Evolutionary conservation across 1,140 invertebrate species (phyloP).

Genomic region (Goniozus legneri): DNA sequence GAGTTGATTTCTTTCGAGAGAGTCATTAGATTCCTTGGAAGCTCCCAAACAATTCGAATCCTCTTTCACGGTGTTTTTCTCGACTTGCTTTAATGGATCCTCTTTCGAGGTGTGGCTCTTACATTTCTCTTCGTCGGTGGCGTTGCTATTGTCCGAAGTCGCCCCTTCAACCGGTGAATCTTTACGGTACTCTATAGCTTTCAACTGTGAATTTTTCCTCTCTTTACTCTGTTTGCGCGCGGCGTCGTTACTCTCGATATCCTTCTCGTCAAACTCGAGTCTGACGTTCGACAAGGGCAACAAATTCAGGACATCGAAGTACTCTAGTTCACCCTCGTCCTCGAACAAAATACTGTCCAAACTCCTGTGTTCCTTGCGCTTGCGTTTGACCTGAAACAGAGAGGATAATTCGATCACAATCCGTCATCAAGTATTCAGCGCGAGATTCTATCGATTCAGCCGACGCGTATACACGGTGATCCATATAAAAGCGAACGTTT

Average conservation of each 20-base stretch:
- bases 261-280: slow-evolving; percentile 35
- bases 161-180: background rate
- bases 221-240: no score
- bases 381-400: slow-evolving; percentile 45
- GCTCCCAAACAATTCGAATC: background rate
- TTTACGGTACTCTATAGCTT: slow-evolving; percentile 10
- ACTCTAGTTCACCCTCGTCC: slow-evolving; percentile 48
- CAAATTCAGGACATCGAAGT: slow-evolving; percentile 50
- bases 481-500: no score
- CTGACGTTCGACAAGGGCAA: slow-evolving; percentile 48
- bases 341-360: slow-evolving; percentile 50
- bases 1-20: no score
- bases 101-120: slow-evolving; percentile 17
- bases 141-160: slow-evolving; percentile 19
- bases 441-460: background rate
- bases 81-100: background rate
- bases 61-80: slow-evolving; percentile 1
- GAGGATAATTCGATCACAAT: slow-evolving; percentile 1
- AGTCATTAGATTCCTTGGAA: no score
- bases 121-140: slow-evolving; percentile 34
- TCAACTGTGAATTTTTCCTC: no score
- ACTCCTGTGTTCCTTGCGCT: slow-evolving; percentile 49
- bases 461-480: no score
- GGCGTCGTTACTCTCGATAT: slow-evolving; percentile 1
- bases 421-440: background rate